Evolutionary conservation across 1,140 invertebrate species (phyloP).

Genomic region (Drosophila paulistorum): DNA sequence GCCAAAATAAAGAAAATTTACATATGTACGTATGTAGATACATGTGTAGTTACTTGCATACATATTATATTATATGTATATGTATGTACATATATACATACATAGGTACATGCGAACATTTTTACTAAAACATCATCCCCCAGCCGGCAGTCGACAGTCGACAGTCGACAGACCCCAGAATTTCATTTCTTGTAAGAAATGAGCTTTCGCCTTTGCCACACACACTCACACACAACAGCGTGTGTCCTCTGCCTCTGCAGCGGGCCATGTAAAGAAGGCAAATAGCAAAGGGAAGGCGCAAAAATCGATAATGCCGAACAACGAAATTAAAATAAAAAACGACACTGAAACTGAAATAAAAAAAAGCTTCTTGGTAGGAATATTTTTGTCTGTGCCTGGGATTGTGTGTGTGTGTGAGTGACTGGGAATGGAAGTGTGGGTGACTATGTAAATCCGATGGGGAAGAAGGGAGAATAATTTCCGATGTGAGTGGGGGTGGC

Average conservation of each 20-base stretch:
- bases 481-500: conserved; percentile 8
- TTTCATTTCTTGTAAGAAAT: conserved; percentile 40
- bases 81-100: conserved; percentile 9
- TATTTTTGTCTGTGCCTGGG: conserved; percentile 22
- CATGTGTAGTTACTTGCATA: conserved; percentile 13
- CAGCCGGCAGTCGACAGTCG: conserved; percentile 10
- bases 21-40: conserved; percentile 22
- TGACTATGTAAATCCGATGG: conserved; percentile 16
- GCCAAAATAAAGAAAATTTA: conserved; percentile 35
- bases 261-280: conserved; percentile 47
- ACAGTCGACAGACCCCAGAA: conserved; percentile 5
- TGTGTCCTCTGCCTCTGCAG: conserved; percentile 5
- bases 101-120: conserved; percentile 7
- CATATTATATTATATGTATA: conserved; percentile 1
- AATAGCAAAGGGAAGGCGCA: conserved; percentile 52
- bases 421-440: neutral
- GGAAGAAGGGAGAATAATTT: neutral
- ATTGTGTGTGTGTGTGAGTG: conserved; percentile 3
- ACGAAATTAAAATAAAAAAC: conserved; percentile 63
- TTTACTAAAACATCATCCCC: conserved; percentile 28
- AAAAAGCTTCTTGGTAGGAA: conserved; percentile 45
- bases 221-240: neutral
- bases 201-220: conserved; percentile 19
- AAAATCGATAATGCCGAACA: conserved; percentile 62
- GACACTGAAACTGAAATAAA: conserved; percentile 44